These are phyloP conservation scores for Apotomis turbidana DNA, from an alignment of 2,888 invertebrate genomes.

Conservation along the genomic window DNA sequence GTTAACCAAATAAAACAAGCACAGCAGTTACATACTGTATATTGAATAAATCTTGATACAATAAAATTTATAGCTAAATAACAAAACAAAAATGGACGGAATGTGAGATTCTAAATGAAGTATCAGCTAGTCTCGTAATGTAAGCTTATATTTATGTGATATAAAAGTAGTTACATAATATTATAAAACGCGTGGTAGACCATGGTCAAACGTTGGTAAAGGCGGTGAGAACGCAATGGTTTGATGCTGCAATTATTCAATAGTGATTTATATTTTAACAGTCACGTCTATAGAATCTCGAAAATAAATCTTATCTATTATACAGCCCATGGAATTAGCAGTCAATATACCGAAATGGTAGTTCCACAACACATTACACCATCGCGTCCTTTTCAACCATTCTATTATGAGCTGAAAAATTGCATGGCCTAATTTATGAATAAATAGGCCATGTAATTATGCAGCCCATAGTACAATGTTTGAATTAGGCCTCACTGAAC, in stretches of 20 bases:
- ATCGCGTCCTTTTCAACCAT: no score
- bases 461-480: neutral
- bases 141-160: slow-evolving; percentile 45
- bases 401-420: no score
- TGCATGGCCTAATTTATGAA: no score
- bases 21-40: slow-evolving; percentile 70
- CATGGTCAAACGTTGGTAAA: slow-evolving; percentile 6
- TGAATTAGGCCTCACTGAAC: slow-evolving; percentile 8
- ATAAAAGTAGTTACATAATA: slow-evolving; percentile 34
- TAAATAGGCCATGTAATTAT: no score
- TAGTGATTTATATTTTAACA: no score
- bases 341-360: no score
- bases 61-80: slow-evolving; percentile 79
- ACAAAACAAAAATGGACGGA: slow-evolving; percentile 82
- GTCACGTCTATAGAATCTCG: no score
- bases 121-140: slow-evolving; percentile 56
- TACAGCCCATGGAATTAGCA: no score
- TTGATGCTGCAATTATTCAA: no score
- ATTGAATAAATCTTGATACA: slow-evolving; percentile 72
- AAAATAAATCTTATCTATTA: no score
- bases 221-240: neutral
- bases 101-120: slow-evolving; percentile 77
- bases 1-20: slow-evolving; percentile 59
- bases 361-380: no score
- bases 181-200: slow-evolving; percentile 26